phyloP scores from a whole-genome alignment of 2,113 vertebrate genomes.

The Eptesicus fuscus region DNA sequence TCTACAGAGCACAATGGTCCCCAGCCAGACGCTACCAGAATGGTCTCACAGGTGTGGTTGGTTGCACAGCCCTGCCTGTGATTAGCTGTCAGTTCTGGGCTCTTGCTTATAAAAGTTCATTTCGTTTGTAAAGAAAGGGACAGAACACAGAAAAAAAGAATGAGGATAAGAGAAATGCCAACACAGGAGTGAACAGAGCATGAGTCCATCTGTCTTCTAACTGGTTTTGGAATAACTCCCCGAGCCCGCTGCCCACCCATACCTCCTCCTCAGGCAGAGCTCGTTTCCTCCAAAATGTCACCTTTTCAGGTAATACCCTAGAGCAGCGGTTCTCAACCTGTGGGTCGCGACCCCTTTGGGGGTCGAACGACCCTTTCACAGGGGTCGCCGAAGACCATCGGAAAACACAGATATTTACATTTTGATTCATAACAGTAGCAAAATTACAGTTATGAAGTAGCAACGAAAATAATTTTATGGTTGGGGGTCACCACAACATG shows the following conservation, averaged over 20 bases:
- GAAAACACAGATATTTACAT: no score
- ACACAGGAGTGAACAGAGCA: not conserved
- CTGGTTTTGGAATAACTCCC: not conserved
- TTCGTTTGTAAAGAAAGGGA: not conserved
- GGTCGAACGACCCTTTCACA: no score
- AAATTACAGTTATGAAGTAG: no score
- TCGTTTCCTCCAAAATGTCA: not conserved
- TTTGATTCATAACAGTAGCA: no score
- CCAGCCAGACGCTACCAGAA: not conserved
- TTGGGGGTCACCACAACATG: no score
- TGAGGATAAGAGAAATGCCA: not conserved
- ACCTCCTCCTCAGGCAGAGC: not conserved
- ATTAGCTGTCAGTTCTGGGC: not conserved
- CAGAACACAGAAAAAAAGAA: not conserved
- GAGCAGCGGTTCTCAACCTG: not conserved
- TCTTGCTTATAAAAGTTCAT: not conserved
- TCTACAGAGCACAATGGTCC: not conserved
- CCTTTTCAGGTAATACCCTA: not conserved
- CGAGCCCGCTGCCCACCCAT: not conserved
- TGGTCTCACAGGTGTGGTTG: accelerated
- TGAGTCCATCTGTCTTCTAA: not conserved
- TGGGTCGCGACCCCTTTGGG: no score
- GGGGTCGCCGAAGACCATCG: no score
- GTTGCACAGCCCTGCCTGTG: not conserved
- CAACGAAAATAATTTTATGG: no score